These are phyloP conservation scores for Fukomys damarensis DNA, from an alignment of 2,113 vertebrate genomes.

Conservation along the genomic window DNA sequence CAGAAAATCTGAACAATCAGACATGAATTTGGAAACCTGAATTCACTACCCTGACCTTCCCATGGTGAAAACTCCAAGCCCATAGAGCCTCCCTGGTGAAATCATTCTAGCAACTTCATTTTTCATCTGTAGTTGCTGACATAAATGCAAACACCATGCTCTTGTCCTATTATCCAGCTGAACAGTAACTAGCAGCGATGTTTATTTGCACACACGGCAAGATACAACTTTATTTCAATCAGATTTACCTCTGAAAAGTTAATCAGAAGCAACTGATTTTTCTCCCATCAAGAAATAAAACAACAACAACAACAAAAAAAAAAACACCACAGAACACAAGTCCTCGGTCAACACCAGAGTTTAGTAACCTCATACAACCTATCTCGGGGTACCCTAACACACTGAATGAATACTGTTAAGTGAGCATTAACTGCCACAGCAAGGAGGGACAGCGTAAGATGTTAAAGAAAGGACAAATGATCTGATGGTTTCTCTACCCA, in stretches of 20 bases:
- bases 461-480: not conserved
- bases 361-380: not conserved
- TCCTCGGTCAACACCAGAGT: not conserved
- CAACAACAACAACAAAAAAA: not conserved
- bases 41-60: not conserved
- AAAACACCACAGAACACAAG: conserved; percentile 42
- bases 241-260: conserved; percentile 38
- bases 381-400: not conserved
- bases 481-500: not conserved
- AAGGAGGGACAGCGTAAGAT: not conserved
- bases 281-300: not conserved
- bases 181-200: not conserved
- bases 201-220: not conserved
- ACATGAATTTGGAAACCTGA: not conserved
- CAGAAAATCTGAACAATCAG: conserved; percentile 29
- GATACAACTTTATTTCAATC: not conserved
- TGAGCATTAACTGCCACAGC: not conserved
- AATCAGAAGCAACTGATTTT: conserved; percentile 16
- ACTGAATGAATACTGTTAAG: not conserved
- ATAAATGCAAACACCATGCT: not conserved
- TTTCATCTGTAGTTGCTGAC: conserved; percentile 15
- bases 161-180: not conserved
- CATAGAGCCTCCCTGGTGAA: not conserved
- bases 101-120: not conserved
- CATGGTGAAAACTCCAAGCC: not conserved